Evolutionary conservation across 1,140 invertebrate genomes (phyloP), one percentile per base, ranked within the genome.

Genomic region (Drosophila neocordata): DNA sequence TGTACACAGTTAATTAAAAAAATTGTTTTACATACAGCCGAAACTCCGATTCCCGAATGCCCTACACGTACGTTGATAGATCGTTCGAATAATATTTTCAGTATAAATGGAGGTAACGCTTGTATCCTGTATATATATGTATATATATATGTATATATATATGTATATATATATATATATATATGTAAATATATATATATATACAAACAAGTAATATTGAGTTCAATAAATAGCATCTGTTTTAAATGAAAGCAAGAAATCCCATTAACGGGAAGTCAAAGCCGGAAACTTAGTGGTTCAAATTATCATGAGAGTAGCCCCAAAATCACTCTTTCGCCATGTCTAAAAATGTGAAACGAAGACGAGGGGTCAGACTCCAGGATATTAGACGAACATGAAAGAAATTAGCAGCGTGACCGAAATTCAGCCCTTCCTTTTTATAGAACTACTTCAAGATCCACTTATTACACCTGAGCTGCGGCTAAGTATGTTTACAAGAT

Each of bases 401-500:
- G 82, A 87, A 87, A 87, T 87, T 87, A 87, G 78, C 78, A 72
- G 78, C 82, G 71, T 88, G 78, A 67, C 78, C 82, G 65, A 78
- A 87, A 74, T 65, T 69, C 27, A 38, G 38, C 37, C 44, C 68
- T 48, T 59, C 55, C 69, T 59, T 52, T n/a, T 55, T 51, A 34
- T 18, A 18, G 24, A 2, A 61, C 72, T 79, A 88, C 82, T 87
- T 87, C 62, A 87, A 82, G 78, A 78, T 63, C 63, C 72, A 87
- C 82, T 87, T 87, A 87, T 87, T 87, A 87, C 82, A 87, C 82
- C 82, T 87, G 82, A 87, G 82, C 83, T 87, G 82, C 82, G 88
- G 78, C 83, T 87, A 87, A 87, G 82, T 87, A 87, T 87, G 82
- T 87, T 87, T 87, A 87, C 82, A 87, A 87, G 82, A 87, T 82